Conservation (phyloP, 2,888 invertebrate species). For the Calameuta filiformis region DNA sequence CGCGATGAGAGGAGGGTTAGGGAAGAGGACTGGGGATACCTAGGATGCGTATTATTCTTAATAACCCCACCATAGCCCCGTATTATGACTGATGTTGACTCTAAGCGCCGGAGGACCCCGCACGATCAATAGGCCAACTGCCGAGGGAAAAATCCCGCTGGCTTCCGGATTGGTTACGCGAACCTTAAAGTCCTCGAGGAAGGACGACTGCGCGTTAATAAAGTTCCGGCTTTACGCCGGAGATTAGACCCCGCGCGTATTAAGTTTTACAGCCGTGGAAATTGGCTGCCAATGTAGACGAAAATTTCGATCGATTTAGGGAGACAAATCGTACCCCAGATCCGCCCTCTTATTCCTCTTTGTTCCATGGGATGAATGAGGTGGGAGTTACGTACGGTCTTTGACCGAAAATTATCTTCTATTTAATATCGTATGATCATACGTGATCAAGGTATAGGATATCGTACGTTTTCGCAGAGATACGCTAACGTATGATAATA, state of each 20-base stretch:
- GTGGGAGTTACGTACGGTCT: too few species aligned
- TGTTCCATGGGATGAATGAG: too few species aligned
- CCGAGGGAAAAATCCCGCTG: slow-evolving; percentile 51
- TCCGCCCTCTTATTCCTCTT: too few species aligned
- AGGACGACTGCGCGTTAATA: slow-evolving; percentile 14
- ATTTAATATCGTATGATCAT: too few species aligned
- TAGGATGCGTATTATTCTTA: slow-evolving; percentile 66
- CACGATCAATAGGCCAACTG: slow-evolving; percentile 50
- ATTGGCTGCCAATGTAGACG: too few species aligned
- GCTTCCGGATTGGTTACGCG: slow-evolving; percentile 52
- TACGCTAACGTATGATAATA: too few species aligned
- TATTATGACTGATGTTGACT: slow-evolving; percentile 67
- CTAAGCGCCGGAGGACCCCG: slow-evolving; percentile 50
- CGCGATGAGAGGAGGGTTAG: slow-evolving; percentile 15
- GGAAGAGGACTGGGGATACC: slow-evolving; percentile 41
- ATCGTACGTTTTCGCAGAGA: too few species aligned
- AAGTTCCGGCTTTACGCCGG: slow-evolving; percentile 15
- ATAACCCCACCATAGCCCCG: slow-evolving; percentile 62
- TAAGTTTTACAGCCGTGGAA: too few species aligned
- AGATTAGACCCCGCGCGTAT: slow-evolving; percentile 13
- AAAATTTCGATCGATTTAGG: too few species aligned
- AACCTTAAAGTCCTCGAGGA: slow-evolving; percentile 31
- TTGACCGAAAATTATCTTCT: too few species aligned
- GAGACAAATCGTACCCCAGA: too few species aligned
- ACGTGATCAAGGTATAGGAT: too few species aligned